Conservation (phyloP, 2,888 invertebrate genomes). For the Pachliopta kotzebuea region DNA sequence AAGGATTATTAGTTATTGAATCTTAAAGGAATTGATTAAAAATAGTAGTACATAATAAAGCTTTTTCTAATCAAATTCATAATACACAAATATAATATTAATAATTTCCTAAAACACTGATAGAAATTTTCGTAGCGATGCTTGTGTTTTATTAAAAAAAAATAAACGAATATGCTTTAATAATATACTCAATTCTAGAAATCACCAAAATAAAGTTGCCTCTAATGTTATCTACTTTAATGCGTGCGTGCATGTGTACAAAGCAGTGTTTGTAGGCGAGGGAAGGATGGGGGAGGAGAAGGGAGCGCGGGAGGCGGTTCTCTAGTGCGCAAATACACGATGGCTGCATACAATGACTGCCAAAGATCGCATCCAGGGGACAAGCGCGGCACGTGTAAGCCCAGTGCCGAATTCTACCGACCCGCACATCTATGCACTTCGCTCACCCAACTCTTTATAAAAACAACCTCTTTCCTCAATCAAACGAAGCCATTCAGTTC, state of each 20-base stretch:
- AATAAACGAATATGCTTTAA: constrained; percentile 2
- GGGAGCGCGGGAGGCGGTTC: constrained; percentile 30
- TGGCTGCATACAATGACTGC: constrained; percentile 76
- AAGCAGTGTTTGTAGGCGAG: constrained; percentile 39
- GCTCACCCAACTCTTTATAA: constrained; percentile 2
- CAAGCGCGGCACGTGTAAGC: constrained; percentile 75
- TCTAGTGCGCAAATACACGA: constrained; percentile 64
- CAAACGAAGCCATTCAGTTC: constrained; percentile 9
- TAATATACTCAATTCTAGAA: constrained; percentile 25
- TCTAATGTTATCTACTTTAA: constrained; percentile 34
- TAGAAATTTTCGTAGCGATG: too few species aligned
- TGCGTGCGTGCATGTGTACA: constrained; percentile 49
- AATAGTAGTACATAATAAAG: too few species aligned
- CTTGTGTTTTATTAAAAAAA: too few species aligned
- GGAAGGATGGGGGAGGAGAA: constrained; percentile 27
- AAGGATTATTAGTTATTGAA: too few species aligned
- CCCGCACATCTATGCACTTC: constrained; percentile 38
- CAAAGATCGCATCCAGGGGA: constrained; percentile 75
- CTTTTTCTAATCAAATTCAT: too few species aligned
- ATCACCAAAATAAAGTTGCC: constrained; percentile 35
- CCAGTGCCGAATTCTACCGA: constrained; percentile 58
- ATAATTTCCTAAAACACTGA: too few species aligned
- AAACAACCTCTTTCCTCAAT: neutral
- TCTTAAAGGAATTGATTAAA: too few species aligned
- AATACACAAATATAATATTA: too few species aligned